Conservation (phyloP, 2,888 invertebrate species). For the Tinea pellionella region DNA sequence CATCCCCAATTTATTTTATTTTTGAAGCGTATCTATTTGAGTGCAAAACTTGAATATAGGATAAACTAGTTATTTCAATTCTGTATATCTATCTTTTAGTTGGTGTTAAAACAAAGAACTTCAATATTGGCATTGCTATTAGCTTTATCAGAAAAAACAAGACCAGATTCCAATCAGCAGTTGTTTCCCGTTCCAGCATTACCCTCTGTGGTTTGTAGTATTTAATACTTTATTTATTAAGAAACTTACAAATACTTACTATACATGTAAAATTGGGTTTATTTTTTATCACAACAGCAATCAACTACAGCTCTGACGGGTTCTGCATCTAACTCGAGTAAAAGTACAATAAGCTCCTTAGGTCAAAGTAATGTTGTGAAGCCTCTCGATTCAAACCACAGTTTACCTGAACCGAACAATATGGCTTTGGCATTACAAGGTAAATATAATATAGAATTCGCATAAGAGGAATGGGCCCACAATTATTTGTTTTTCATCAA, state of each 20-base stretch:
- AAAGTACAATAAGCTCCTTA: conserved; percentile 45
- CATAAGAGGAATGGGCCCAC: no score
- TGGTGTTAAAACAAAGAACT: conserved; percentile 70
- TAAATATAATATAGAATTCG: conserved; percentile 25
- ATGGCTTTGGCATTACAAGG: conserved; percentile 36
- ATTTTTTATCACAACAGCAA: not conserved
- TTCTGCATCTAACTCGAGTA: conserved; percentile 41
- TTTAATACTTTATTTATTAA: not conserved
- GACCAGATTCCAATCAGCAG: conserved; percentile 46
- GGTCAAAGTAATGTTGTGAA: conserved; percentile 39
- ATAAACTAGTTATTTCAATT: no score
- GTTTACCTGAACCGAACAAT: conserved; percentile 43
- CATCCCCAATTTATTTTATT: not conserved
- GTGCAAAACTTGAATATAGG: no score
- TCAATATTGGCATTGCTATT: conserved; percentile 66
- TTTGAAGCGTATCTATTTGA: not conserved
- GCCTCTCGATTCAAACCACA: conserved; percentile 42
- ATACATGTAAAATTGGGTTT: no score
- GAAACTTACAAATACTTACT: no score
- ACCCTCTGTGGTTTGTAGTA: conserved; percentile 36
- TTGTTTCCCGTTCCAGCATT: conserved; percentile 51
- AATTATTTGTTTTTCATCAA: no score
- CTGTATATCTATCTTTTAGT: conserved; percentile 40
- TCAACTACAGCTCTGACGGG: conserved; percentile 20
- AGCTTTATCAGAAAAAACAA: conserved; percentile 45